Percentiles rank a stretch among this genome's conserved stretches.
Evolutionary conservation across 2,888 invertebrate genomes (phyloP).

Genomic region (Agonopterix subpropinquella): DNA sequence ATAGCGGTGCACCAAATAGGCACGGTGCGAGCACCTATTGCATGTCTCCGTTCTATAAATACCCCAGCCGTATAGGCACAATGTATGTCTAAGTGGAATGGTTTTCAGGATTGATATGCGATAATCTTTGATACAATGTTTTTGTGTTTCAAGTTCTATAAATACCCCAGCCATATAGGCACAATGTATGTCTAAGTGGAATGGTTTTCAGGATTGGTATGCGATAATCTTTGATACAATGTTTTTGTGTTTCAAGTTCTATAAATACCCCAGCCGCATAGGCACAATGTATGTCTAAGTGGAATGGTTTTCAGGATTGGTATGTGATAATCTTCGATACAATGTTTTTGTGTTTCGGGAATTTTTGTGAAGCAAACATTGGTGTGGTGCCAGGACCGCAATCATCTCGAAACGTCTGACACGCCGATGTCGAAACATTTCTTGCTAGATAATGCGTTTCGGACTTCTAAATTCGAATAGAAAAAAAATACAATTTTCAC

Average conservation of each 20-base stretch:
- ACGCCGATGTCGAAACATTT: constrained; percentile 18
- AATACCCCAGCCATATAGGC: background rate
- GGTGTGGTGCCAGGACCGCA: constrained; percentile 33
- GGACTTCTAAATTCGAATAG: no score
- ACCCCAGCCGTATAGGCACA: background rate
- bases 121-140: no score
- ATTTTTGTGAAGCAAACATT: constrained; percentile 20
- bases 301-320: background rate
- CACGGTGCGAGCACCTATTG: constrained; percentile 18
- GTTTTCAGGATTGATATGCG: background rate
- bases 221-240: no score
- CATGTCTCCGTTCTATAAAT: constrained; percentile 5
- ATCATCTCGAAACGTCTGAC: constrained; percentile 21
- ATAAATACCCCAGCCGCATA: background rate
- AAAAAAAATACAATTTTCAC: no score
- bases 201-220: background rate
- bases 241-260: no score
- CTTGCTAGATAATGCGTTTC: background rate
- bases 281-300: background rate
- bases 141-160: no score
- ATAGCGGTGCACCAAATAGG: constrained; percentile 30
- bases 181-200: background rate
- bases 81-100: background rate
- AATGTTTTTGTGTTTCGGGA: constrained; percentile 9
- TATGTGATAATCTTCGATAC: constrained; percentile 7